Percentiles rank a stretch among this genome's conserved stretches.
phyloP scores from a whole-genome alignment of 2,113 vertebrate species.

The Corvus hawaiiensis region DNA sequence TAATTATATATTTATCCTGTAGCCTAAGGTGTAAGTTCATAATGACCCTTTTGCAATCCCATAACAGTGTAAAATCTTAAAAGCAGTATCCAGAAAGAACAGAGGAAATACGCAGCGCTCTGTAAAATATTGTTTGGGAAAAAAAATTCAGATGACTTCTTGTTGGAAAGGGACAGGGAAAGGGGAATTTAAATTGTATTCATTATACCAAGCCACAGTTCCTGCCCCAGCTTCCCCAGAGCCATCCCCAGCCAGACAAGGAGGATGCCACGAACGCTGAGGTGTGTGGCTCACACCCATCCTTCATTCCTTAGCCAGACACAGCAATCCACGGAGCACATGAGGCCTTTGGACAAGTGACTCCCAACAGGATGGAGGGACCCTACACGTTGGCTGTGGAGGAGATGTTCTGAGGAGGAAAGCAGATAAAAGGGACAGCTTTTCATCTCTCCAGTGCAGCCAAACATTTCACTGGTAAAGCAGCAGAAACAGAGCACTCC shows the following conservation, averaged over 20 bases:
- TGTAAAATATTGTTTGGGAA: background rate
- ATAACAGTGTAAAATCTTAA: background rate
- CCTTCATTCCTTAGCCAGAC: fast-evolving
- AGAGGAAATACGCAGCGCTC: background rate
- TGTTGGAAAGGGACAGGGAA: background rate
- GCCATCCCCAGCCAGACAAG: fast-evolving
- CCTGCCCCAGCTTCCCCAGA: background rate
- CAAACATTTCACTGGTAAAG: background rate
- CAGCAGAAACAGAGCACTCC: background rate
- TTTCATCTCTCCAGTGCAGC: background rate
- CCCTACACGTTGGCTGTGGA: fast-evolving
- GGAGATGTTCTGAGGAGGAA: background rate
- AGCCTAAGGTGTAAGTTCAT: background rate
- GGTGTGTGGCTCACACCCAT: fast-evolving
- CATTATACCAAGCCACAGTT: background rate
- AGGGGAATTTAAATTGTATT: background rate
- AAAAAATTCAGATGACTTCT: background rate
- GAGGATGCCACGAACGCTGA: fast-evolving
- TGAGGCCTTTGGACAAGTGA: fast-evolving
- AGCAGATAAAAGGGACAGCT: background rate
- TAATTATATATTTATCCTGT: background rate
- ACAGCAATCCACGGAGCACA: fast-evolving
- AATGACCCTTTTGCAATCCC: background rate
- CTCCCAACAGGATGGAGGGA: background rate
- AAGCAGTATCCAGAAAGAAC: background rate